phyloP scores from a whole-genome alignment of 2,888 invertebrate species.

The Keiferia lycopersicella region DNA sequence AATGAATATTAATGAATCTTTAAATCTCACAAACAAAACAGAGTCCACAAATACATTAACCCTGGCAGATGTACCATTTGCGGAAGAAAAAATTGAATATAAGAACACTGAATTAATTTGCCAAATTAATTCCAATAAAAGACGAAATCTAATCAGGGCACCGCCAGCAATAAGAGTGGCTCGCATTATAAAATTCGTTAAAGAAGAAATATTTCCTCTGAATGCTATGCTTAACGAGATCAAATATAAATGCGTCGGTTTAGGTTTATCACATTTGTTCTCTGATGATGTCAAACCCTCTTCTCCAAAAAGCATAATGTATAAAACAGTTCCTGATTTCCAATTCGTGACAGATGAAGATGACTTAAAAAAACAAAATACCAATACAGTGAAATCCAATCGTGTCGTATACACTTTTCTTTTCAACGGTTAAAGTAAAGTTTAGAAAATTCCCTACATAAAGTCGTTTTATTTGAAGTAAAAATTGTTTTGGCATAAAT shows the following conservation, averaged over 20 bases:
- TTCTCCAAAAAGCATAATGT: constrained; percentile 29
- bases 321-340: constrained; percentile 32
- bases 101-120: not conserved
- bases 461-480: not conserved
- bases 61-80: not conserved
- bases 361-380: not conserved
- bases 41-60: not conserved
- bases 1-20: not conserved
- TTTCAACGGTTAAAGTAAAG: constrained; percentile 51
- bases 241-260: constrained; percentile 51
- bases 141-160: not conserved
- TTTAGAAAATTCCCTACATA: not conserved
- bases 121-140: not conserved
- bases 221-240: constrained; percentile 59
- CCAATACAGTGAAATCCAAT: constrained; percentile 43
- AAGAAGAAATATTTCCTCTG: constrained; percentile 63
- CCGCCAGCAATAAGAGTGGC: constrained; percentile 48
- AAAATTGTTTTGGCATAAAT: not conserved
- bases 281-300: constrained; percentile 17
- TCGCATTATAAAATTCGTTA: constrained; percentile 52
- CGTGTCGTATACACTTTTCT: constrained; percentile 71
- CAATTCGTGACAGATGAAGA: constrained; percentile 8
- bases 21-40: not conserved
- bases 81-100: not conserved
- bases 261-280: constrained; percentile 41